These are phyloP conservation scores for Conistra vaccinii DNA, from an alignment of 2,888 invertebrate species.

Conservation along the genomic window DNA sequence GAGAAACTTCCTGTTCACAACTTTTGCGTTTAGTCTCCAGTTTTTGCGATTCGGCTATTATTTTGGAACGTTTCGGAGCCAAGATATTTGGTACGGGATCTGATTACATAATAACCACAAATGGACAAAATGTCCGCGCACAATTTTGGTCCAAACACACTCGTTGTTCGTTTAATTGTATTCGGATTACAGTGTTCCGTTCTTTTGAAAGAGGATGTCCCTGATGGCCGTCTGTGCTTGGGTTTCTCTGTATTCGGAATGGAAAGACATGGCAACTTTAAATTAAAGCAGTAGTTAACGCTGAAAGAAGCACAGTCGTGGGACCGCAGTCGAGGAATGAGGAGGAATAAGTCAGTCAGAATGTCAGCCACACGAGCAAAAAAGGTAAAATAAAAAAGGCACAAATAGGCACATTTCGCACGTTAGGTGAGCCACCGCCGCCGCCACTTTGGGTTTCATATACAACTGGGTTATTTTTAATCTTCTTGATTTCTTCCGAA, in stretches of 20 bases:
- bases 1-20: constrained; percentile 39
- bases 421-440: constrained; percentile 51
- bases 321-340: constrained; percentile 13
- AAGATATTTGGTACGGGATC: constrained; percentile 39
- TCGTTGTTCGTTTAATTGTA: constrained; percentile 31
- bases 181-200: constrained; percentile 28
- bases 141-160: constrained; percentile 32
- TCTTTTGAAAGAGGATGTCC: constrained; percentile 30
- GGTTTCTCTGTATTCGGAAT: constrained; percentile 34
- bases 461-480: constrained; percentile 67
- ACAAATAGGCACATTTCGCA: constrained; percentile 64
- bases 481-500: constrained; percentile 59
- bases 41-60: constrained; percentile 39
- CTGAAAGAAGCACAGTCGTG: constrained; percentile 44
- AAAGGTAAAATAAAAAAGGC: constrained; percentile 62
- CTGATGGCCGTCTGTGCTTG: constrained; percentile 1
- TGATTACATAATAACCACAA: constrained; percentile 59
- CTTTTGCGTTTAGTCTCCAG: constrained; percentile 27
- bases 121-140: constrained; percentile 36
- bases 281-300: constrained; percentile 49
- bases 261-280: constrained; percentile 29
- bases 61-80: constrained; percentile 50
- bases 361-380: constrained; percentile 54
- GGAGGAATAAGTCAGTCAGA: constrained; percentile 62
- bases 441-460: constrained; percentile 59